Percentiles rank a stretch among this genome's conserved stretches.
Conservation (phyloP, 2,113 vertebrate species). For the Rhegmatorhina hoffmannsi region DNA sequence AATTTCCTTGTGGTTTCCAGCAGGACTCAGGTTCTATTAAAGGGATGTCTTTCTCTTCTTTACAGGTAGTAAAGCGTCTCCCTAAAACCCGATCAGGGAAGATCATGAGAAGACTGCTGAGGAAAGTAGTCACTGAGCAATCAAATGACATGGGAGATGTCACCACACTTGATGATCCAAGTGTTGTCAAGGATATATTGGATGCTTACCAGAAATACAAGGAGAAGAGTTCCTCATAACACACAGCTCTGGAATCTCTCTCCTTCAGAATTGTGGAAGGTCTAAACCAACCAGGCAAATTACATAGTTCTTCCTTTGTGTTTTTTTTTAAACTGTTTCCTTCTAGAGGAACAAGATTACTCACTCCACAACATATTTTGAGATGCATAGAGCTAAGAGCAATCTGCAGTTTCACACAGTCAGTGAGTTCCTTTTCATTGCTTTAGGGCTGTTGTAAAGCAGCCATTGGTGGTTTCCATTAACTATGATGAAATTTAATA, state of each 20-base stretch:
- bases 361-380: not conserved
- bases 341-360: not conserved
- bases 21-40: not conserved
- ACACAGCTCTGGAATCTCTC: not conserved
- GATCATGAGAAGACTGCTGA: slow-evolving; percentile 89
- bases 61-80: slow-evolving; percentile 88
- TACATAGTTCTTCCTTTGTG: not conserved
- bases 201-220: slow-evolving; percentile 76
- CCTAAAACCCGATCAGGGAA: slow-evolving; percentile 95
- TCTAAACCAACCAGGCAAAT: not conserved
- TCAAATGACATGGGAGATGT: slow-evolving; percentile 80
- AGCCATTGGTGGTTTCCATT: not conserved
- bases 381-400: not conserved
- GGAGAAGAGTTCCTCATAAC: slow-evolving; percentile 26
- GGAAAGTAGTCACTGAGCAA: slow-evolving; percentile 77
- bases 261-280: not conserved
- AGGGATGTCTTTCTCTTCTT: not conserved
- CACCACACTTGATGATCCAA: slow-evolving; percentile 89
- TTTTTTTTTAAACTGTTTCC: not conserved
- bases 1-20: not conserved
- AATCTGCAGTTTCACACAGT: not conserved
- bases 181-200: slow-evolving; percentile 82
- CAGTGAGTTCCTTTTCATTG: not conserved
- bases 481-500: not conserved
- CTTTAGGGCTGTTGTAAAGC: not conserved